Evolutionary conservation across 92 coral and sea anemone genomes (phyloP).

Genomic region (Epizoanthus rinbou): DNA sequence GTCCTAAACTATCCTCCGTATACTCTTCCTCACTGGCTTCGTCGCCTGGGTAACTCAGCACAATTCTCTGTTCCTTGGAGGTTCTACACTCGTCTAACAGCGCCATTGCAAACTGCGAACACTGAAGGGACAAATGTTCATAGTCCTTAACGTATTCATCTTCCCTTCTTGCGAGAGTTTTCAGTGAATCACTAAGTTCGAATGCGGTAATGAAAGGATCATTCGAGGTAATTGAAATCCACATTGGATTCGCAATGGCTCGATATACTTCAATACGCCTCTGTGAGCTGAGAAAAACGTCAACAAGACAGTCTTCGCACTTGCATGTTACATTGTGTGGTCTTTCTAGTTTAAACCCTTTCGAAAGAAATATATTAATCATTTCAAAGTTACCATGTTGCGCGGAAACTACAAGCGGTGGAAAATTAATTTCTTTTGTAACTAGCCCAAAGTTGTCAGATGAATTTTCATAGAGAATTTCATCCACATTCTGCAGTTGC

Average conservation of each 20-base stretch:
- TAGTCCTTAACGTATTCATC: constrained; percentile 98
- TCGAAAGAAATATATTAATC: constrained; percentile 73
- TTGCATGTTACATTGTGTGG: constrained; percentile 90
- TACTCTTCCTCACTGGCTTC: constrained; percentile 66
- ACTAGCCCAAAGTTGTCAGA: constrained; percentile 19
- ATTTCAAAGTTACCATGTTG: constrained; percentile 90
- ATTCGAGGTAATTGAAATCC: constrained; percentile 76
- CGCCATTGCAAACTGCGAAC: constrained; percentile 83
- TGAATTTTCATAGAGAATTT: constrained; percentile 38
- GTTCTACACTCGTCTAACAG: constrained; percentile 91
- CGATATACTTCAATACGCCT: constrained; percentile 84
- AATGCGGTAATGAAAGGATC: constrained; percentile 89
- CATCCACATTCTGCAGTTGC: constrained; percentile 62
- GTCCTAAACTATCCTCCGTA: constrained; percentile 72
- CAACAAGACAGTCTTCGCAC: constrained; percentile 80
- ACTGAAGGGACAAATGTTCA: constrained; percentile 68
- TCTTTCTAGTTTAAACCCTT: constrained; percentile 82
- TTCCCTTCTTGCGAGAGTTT: constrained; percentile 77
- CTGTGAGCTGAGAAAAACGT: constrained; percentile 84
- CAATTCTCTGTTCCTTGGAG: constrained; percentile 82
- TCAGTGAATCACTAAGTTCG: constrained; percentile 76
- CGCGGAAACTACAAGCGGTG: constrained; percentile 91
- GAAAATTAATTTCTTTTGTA: constrained; percentile 64
- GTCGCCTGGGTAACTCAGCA: constrained; percentile 85
- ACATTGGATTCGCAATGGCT: constrained; percentile 91